These are phyloP conservation scores for Loris lydekkerianus DNA, from an alignment of 2,797 vertebrate species.

Conservation along the genomic window DNA sequence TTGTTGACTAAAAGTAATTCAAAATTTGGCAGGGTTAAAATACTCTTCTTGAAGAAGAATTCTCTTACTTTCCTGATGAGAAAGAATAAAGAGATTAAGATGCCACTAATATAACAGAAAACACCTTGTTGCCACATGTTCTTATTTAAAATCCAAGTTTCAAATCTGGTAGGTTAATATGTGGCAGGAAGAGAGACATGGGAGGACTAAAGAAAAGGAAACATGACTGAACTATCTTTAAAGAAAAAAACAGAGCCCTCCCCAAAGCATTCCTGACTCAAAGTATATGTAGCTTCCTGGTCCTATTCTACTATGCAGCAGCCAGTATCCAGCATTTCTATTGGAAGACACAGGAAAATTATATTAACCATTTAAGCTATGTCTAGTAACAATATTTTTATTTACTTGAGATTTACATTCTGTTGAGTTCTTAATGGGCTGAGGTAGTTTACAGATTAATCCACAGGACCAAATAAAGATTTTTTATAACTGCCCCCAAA, in stretches of 20 bases:
- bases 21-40: constrained; percentile 26
- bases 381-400: constrained; percentile 5
- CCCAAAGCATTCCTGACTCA: not conserved
- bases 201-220: not conserved
- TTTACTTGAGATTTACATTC: constrained; percentile 41
- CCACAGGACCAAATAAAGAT: constrained; percentile 25
- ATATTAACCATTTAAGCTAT: not conserved
- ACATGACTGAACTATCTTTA: not conserved
- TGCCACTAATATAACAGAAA: constrained; percentile 12
- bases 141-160: constrained; percentile 46
- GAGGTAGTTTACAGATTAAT: constrained; percentile 34
- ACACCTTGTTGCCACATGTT: not conserved
- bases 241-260: not conserved
- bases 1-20: not conserved
- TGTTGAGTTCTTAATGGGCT: constrained; percentile 41
- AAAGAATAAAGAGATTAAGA: constrained; percentile 8
- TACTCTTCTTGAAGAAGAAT: constrained; percentile 6
- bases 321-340: not conserved
- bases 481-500: not conserved
- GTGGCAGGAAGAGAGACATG: not conserved
- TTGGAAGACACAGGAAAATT: not conserved
- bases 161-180: not conserved
- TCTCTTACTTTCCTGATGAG: not conserved
- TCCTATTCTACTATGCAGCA: not conserved
- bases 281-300: not conserved